Percentiles rank a stretch among this genome's conserved stretches.
These are phyloP conservation scores for Sebastiscus tertius DNA, from an alignment of 2,797 vertebrate species.

Conservation along the genomic window DNA sequence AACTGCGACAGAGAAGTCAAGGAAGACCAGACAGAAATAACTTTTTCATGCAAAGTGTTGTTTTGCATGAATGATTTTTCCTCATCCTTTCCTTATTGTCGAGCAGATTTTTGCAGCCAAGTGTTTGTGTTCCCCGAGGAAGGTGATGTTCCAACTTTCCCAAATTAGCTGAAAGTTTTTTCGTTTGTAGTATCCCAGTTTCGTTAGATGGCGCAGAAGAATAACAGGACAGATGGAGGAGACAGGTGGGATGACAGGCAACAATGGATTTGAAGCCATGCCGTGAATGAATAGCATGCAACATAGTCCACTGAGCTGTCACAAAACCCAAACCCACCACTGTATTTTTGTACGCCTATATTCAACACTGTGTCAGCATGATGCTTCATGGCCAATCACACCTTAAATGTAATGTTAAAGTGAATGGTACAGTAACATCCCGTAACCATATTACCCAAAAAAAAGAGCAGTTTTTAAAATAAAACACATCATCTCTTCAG, in stretches of 20 bases:
- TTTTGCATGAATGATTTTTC: slow-evolving; percentile 21
- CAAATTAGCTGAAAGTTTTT: slow-evolving; percentile 29
- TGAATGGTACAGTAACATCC: neutral
- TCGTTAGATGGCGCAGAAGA: slow-evolving; percentile 24
- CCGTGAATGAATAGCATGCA: slow-evolving; percentile 20
- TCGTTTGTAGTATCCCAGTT: slow-evolving; percentile 8
- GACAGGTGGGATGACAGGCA: slow-evolving; percentile 55
- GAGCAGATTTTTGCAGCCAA: neutral
- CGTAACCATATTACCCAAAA: neutral
- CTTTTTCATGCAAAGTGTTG: slow-evolving; percentile 24
- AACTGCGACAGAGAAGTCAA: slow-evolving; percentile 16
- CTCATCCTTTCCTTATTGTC: neutral
- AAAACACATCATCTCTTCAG: neutral
- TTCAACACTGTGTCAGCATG: slow-evolving; percentile 22
- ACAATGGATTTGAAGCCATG: slow-evolving; percentile 37
- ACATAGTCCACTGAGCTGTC: slow-evolving; percentile 28
- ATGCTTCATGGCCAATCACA: slow-evolving; percentile 35
- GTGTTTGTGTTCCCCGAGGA: neutral
- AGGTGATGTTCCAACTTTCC: slow-evolving; percentile 20
- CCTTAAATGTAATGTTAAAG: slow-evolving; percentile 27
- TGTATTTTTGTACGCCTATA: neutral
- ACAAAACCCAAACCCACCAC: slow-evolving; percentile 12
- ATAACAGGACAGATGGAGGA: slow-evolving; percentile 50
- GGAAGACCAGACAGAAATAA: slow-evolving; percentile 22
- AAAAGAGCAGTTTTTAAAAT: neutral